phyloP scores from a whole-genome alignment of 2,113 vertebrate genomes.

The Cichladusa arquata region DNA sequence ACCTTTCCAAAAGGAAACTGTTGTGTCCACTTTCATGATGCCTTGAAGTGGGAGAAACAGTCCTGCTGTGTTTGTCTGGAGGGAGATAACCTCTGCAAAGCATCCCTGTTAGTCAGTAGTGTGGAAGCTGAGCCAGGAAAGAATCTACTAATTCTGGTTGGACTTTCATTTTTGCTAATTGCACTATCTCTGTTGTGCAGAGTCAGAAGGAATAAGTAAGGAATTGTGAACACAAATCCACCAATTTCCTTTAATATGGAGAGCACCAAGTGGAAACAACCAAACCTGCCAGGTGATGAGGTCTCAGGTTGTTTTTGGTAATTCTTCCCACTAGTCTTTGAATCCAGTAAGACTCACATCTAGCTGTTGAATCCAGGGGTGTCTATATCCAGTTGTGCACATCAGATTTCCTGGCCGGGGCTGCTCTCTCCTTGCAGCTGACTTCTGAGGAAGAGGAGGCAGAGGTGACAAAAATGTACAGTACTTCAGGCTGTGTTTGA shows the following conservation, averaged over 20 bases:
- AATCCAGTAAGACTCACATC: not conserved
- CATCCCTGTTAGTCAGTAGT: not conserved
- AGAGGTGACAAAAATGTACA: not conserved
- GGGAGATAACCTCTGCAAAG: not conserved
- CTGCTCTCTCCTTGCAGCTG: not conserved
- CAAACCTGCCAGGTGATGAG: not conserved
- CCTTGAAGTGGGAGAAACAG: not conserved
- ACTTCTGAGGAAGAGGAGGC: not conserved
- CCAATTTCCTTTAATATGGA: not conserved
- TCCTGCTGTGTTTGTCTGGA: not conserved
- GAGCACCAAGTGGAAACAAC: not conserved
- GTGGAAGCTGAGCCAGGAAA: not conserved
- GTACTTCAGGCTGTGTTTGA: not conserved
- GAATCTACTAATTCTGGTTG: not conserved
- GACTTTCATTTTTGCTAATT: not conserved
- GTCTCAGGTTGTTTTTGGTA: not conserved
- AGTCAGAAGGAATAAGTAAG: not conserved
- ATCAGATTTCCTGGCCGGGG: not conserved
- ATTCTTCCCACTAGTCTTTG: not conserved
- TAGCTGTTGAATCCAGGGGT: not conserved
- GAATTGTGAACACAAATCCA: not conserved
- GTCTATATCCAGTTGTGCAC: not conserved
- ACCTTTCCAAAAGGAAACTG: not conserved
- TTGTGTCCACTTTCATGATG: rapidly evolving
- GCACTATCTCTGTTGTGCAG: rapidly evolving